Conservation (phyloP, 2,113 vertebrate species). For the Prunella fulvescens region DNA sequence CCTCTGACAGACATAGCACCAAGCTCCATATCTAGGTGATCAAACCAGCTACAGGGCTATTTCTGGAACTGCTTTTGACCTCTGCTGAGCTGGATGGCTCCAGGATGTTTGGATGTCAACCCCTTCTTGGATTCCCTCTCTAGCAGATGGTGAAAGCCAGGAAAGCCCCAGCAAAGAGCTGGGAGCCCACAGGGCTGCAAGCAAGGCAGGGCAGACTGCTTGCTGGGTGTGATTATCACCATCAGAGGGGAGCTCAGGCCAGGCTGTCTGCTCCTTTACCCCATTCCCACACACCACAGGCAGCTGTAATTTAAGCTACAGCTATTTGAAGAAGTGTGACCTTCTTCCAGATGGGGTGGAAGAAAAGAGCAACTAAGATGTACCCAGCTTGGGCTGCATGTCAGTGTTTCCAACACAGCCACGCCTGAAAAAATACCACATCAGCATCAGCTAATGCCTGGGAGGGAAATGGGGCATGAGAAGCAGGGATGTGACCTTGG, state of each 20-base stretch:
- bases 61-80: neutral
- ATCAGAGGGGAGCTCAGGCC: neutral
- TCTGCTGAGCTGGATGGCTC: neutral
- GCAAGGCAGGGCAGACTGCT: neutral
- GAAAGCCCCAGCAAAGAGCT: neutral
- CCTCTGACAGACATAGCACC: fast-evolving
- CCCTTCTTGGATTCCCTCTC: neutral
- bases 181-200: neutral
- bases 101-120: neutral
- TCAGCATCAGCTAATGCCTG: neutral
- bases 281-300: neutral
- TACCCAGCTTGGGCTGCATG: neutral
- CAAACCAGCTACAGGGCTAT: neutral
- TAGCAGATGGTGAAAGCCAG: neutral
- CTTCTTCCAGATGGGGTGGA: neutral
- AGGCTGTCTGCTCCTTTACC: neutral
- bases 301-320: neutral
- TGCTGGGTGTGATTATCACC: fast-evolving
- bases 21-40: neutral
- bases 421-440: neutral
- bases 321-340: constrained; percentile 14
- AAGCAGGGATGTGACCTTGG: neutral
- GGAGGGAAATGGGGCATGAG: neutral
- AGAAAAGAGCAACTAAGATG: neutral
- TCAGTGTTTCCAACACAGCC: neutral